Percentiles rank a stretch among this genome's conserved stretches.
These are phyloP conservation scores for Lepidothrix coronata DNA, from an alignment of 2,113 vertebrate species.

Conservation along the genomic window DNA sequence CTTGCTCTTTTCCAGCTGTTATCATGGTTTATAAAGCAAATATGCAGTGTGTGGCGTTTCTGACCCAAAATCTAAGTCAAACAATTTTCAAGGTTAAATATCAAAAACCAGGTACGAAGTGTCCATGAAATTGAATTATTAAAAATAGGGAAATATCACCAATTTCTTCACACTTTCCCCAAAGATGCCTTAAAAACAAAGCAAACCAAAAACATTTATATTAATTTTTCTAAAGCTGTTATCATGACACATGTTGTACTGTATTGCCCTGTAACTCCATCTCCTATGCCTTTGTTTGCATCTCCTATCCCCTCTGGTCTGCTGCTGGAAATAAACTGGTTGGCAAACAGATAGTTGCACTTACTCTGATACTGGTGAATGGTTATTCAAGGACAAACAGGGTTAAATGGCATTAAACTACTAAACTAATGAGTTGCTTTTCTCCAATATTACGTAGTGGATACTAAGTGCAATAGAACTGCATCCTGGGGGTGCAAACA, in stretches of 20 bases:
- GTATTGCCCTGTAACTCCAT: neutral
- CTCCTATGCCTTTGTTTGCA: neutral
- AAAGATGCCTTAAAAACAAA: neutral
- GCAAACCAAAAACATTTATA: neutral
- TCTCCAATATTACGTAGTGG: neutral
- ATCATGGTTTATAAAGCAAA: neutral
- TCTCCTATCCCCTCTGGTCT: neutral
- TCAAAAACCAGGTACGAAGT: neutral
- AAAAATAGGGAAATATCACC: neutral
- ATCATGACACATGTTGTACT: fast-evolving
- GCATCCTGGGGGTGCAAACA: neutral
- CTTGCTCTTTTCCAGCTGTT: neutral
- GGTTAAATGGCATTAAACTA: neutral
- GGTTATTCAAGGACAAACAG: neutral
- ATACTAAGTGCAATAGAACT: neutral
- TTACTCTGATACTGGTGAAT: neutral
- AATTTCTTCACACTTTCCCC: neutral
- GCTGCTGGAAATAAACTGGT: neutral
- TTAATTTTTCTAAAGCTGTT: neutral
- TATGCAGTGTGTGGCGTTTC: neutral
- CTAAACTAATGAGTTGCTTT: neutral
- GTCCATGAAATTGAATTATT: neutral
- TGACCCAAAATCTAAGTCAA: neutral
- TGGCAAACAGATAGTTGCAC: neutral
- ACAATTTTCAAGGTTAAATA: neutral